These are phyloP conservation scores for Balanococcus diminutus DNA, from an alignment of 2,888 invertebrate genomes.

Conservation along the genomic window DNA sequence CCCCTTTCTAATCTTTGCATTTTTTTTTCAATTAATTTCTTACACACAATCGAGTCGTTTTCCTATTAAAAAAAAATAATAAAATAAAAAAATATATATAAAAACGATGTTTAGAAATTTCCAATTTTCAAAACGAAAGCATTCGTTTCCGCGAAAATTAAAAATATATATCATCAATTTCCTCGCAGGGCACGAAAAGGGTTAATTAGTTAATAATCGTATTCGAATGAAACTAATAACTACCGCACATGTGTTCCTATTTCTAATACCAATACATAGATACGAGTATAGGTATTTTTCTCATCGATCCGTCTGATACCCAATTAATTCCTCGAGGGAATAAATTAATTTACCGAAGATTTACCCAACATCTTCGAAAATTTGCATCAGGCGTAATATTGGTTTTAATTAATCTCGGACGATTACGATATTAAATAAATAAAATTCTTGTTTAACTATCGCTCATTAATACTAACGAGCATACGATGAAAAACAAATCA, in stretches of 20 bases:
- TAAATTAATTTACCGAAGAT: not conserved
- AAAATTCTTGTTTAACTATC: not conserved
- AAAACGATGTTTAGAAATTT: too few species aligned
- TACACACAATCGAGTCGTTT: too few species aligned
- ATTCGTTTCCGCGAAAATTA: too few species aligned
- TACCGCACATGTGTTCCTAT: not conserved
- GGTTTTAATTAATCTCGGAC: not conserved
- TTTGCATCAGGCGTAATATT: not conserved
- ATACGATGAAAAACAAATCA: not conserved
- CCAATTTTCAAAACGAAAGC: too few species aligned
- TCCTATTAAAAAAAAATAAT: too few species aligned
- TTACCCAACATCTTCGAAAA: not conserved
- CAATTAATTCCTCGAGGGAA: not conserved
- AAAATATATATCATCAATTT: too few species aligned
- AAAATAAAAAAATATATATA: too few species aligned
- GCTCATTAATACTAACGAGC: not conserved
- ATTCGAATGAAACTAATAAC: too few species aligned
- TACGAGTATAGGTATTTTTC: not conserved
- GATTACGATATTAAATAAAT: conserved; percentile 4
- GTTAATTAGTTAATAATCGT: too few species aligned
- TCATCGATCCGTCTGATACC: not conserved
- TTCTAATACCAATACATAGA: not conserved
- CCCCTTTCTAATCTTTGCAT: too few species aligned
- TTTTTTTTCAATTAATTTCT: too few species aligned
- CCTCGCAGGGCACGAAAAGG: too few species aligned